Evolutionary conservation across 2,888 invertebrate species (phyloP).

Genomic region (Hypsopygia costalis): DNA sequence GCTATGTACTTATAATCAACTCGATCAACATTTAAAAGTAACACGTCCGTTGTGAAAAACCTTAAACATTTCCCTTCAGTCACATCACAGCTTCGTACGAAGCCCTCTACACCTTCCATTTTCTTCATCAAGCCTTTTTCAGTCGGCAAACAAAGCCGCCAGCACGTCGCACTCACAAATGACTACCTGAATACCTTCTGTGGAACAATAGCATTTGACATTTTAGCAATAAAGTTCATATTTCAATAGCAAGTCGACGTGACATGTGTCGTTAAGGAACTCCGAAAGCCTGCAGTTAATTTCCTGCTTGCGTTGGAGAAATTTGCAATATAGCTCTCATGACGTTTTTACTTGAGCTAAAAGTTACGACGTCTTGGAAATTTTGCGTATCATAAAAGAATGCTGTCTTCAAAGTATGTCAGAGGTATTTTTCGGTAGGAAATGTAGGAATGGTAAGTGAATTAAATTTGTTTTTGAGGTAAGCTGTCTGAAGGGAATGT

Average conservation of each 20-base stretch:
- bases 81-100: no score
- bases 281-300: constrained; percentile 31
- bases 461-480: no score
- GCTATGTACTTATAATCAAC: no score
- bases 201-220: constrained; percentile 15
- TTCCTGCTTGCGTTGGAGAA: constrained; percentile 27
- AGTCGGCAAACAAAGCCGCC: constrained; percentile 32
- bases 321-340: constrained; percentile 40
- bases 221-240: constrained; percentile 21
- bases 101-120: constrained; percentile 12
- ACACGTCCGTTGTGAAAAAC: no score
- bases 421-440: no score
- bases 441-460: no score
- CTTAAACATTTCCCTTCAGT: no score
- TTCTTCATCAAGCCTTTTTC: constrained; percentile 46
- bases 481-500: no score
- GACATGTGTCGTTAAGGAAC: constrained; percentile 20
- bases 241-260: constrained; percentile 15
- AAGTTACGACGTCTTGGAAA: not conserved
- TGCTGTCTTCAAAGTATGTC: no score
- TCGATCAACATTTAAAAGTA: no score
- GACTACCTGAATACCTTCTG: constrained; percentile 17
- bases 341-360: constrained; percentile 26
- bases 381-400: not conserved
- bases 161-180: constrained; percentile 21